Conservation (phyloP, 1,140 invertebrate genomes). For the Drosophila melanica region DNA sequence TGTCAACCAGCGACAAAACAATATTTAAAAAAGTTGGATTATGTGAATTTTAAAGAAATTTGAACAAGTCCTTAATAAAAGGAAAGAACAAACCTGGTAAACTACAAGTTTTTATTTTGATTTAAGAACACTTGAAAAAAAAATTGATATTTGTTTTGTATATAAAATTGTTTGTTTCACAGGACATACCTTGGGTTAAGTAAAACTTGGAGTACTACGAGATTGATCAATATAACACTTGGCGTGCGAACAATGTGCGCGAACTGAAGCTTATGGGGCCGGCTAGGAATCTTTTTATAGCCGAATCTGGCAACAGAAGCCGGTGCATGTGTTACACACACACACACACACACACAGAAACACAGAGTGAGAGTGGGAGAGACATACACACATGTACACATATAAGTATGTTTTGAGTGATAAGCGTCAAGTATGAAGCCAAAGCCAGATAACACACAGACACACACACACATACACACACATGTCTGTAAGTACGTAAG, state of each 20-base stretch:
- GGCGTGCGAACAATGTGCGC: slow-evolving; percentile 42
- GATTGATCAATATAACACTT: slow-evolving; percentile 41
- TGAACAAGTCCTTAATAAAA: too few species aligned
- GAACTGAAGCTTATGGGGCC: slow-evolving; percentile 51
- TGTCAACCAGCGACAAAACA: not conserved
- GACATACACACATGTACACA: not conserved
- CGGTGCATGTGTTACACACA: slow-evolving; percentile 39
- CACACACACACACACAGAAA: slow-evolving; percentile 5
- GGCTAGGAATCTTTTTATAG: slow-evolving; percentile 64
- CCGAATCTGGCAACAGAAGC: slow-evolving; percentile 40
- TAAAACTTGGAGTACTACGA: slow-evolving; percentile 9
- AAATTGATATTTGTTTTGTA: not conserved
- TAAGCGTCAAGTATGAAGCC: slow-evolving; percentile 35
- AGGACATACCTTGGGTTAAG: slow-evolving; percentile 40
- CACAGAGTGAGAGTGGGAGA: too few species aligned
- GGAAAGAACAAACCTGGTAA: too few species aligned
- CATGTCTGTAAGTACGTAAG: not conserved
- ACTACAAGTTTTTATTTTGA: too few species aligned
- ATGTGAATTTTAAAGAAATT: too few species aligned
- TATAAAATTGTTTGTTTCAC: not conserved
- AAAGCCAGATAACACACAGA: slow-evolving; percentile 32
- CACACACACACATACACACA: not conserved
- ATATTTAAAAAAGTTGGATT: too few species aligned
- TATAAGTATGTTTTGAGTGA: slow-evolving; percentile 19
- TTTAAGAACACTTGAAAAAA: not conserved